Evolutionary conservation across 2,888 invertebrate genomes (phyloP), one percentile per base, ranked within the genome.

Genomic region (Mythimna pallens): DNA sequence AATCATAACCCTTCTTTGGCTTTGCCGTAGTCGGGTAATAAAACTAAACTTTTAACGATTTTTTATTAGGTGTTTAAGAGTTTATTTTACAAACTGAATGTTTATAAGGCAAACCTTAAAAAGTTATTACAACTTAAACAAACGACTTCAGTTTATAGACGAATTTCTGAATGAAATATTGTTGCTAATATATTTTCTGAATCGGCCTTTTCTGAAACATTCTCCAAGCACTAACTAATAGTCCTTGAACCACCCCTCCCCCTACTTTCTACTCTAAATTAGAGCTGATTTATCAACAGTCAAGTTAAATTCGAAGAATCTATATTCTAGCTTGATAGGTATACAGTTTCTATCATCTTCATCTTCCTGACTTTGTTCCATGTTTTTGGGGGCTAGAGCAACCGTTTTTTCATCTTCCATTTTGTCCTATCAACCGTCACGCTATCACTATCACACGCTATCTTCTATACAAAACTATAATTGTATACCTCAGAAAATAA

Each of bases 11-110:
- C 25, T 25, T 2, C 25, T 25, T 25, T 25, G 25, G 25, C 2
- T 25, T 25, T 25, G 25, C 25, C 25, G 25, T 25, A 25, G 25
- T 25, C 25, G 25, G 25, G 25, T 25, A 25, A 47, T 47, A 7
- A 47, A 47, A 47, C 17, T 30, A 54, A 78, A 76, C 52, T 81
- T 78, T 67, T 81, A 83, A 78, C 70, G 62, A 83, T 58, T 47
- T 71, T 75, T 74, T 57, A 36, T 64, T 69, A 34, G 6, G 7
- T 47, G 17, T 62, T 58, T 30, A 57, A 65, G 64, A 55, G 36
- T 64, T 58, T 20, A 59, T n/a, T 50, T 67, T 4, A 20, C 3
- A 59, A 65, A 52, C 22, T n/a, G 8, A 25, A 17, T 40, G 36
- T 40, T 20, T 63, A 5, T 34, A 22, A 66, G 14, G 0, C 47